Evolutionary conservation across 2,888 invertebrate genomes (phyloP), one percentile per base, ranked within the genome.

Genomic region (Tubulanus polymorphus): DNA sequence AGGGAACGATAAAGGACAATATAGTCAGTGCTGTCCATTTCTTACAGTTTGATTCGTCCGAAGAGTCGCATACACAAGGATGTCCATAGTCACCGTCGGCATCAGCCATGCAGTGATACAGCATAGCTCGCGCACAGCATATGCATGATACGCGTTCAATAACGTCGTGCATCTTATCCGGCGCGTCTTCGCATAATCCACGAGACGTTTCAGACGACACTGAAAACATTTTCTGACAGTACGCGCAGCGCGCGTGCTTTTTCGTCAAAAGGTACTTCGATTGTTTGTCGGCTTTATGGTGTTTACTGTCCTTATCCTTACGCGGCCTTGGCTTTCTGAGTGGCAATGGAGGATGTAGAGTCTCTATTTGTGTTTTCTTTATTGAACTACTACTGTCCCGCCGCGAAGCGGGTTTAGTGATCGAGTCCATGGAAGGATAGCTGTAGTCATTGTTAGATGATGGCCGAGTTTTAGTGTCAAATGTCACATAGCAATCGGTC

Each of bases 71-170:
- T 62, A 88, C 86, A 82, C 93, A 94, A 8, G 93, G 92, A 73
- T 87, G 85, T 45, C 72, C 69, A 59, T 70, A 73, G 68, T 93
- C 92, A 1, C 91, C 93, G 74, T 93, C 93, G 1, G 89, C 85
- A 79, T 93, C 92, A 63, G 90, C 85, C 86, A 91, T 89, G 80
- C 94, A 94, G 82, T 94, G 93, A 82, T 93, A 94, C 72, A 93
- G 83, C 86, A 93, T 86, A 71, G 92, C 89, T 79, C 88, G 88
- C 20, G 93, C 92, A 79, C 92, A 91, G 64, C 87, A 85, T 72
- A 94, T 87, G 76, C 94, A 93, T 48, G 90, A 86, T 47, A 91
- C 85, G 55, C 85, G 84, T 76, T 93, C 88, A 69, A 94, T 88
- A 70, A 90, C 88, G 27, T 87, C 83, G 64, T 85, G 85, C 74